Evolutionary conservation across 2,113 vertebrate species (phyloP).

Genomic region (Bolborhynchus lineola): DNA sequence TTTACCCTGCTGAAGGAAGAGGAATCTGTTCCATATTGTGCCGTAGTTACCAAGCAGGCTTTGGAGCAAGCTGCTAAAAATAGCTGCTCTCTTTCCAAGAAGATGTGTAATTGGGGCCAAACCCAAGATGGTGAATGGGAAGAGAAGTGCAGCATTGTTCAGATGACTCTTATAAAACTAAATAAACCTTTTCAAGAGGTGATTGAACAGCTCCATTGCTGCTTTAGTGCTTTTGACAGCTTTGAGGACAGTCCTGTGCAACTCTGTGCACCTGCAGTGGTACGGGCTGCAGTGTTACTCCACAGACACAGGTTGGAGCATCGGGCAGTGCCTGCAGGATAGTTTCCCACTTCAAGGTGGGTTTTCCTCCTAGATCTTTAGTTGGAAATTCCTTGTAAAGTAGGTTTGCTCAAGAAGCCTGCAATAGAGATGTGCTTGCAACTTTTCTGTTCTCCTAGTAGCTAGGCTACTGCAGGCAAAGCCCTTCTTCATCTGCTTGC

Average conservation of each 20-base stretch:
- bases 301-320: background rate
- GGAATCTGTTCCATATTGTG: background rate
- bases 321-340: background rate
- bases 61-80: background rate
- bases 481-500: background rate
- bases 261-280: fast-evolving
- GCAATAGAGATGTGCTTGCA: background rate
- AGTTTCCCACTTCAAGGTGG: background rate
- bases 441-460: background rate
- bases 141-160: background rate
- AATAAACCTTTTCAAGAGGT: background rate
- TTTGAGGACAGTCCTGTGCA: background rate
- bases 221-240: background rate
- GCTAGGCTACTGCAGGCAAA: background rate
- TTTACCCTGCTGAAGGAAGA: background rate
- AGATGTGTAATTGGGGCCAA: background rate
- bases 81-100: background rate
- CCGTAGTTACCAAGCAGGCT: background rate
- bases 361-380: background rate
- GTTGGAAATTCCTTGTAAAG: background rate
- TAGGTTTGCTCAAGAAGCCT: background rate
- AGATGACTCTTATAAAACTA: background rate
- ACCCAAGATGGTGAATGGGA: background rate
- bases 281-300: fast-evolving
- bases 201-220: background rate